phyloP scores from a whole-genome alignment of 2,888 invertebrate genomes.

The Lacanobia oleracea region DNA sequence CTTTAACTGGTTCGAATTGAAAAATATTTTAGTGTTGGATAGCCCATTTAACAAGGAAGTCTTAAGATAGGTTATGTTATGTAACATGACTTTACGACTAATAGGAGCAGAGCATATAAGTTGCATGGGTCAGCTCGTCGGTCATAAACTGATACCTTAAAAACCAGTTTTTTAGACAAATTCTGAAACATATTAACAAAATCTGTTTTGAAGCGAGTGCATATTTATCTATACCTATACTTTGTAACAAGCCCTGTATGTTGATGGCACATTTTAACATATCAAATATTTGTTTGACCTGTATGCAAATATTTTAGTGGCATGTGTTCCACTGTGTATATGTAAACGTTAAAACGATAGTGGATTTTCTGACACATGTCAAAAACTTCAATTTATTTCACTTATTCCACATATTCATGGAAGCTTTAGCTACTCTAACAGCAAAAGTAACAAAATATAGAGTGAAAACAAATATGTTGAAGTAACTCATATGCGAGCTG shows the following conservation, averaged over 20 bases:
- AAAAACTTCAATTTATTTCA: slow-evolving; percentile 11
- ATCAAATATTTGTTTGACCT: slow-evolving; percentile 3
- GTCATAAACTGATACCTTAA: too few relatives aligned
- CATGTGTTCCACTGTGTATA: slow-evolving; percentile 5
- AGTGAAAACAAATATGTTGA: too few relatives aligned
- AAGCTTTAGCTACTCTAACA: not conserved
- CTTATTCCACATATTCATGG: not conserved
- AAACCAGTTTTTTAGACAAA: not conserved
- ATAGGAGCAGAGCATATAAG: too few relatives aligned
- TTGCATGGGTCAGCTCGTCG: too few relatives aligned
- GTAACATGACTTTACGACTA: too few relatives aligned
- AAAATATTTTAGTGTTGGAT: too few relatives aligned
- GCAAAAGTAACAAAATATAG: not conserved
- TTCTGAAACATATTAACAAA: not conserved
- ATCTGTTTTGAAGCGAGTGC: not conserved
- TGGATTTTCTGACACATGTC: slow-evolving; percentile 6
- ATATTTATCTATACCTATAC: not conserved
- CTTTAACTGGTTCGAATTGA: too few relatives aligned
- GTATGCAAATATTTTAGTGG: slow-evolving; percentile 29
- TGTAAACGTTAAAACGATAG: slow-evolving; percentile 1
- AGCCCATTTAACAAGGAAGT: too few relatives aligned
- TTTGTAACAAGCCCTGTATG: not conserved
- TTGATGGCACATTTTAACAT: not conserved
- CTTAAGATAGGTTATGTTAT: too few relatives aligned
- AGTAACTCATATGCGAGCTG: too few relatives aligned